A percentile compares a stretch with the other conserved stretches of the same genome.
phyloP scores from a whole-genome alignment of 2,797 vertebrate genomes.

The Chaetodon trifasciatus region DNA sequence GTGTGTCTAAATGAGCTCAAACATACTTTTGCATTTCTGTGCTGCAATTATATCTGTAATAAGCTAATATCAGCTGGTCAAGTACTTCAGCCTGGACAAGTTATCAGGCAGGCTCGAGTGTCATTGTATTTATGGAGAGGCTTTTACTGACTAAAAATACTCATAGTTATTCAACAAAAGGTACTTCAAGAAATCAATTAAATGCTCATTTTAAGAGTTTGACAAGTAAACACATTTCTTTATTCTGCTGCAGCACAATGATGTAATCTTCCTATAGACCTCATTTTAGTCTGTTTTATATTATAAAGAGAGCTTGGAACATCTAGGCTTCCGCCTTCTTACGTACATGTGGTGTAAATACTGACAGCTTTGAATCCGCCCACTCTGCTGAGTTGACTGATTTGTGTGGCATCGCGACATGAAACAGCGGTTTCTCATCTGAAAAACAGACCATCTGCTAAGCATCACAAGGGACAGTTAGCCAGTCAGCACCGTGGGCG shows the following conservation, averaged over 20 bases:
- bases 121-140: background rate
- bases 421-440: no score
- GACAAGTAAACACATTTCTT: slow-evolving; percentile 3
- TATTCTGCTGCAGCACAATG: slow-evolving; percentile 7
- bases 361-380: no score
- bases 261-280: background rate
- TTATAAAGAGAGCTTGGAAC: background rate
- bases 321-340: background rate
- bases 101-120: background rate
- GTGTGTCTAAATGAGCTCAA: no score
- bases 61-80: background rate
- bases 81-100: background rate
- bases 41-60: no score
- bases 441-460: no score
- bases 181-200: background rate
- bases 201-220: background rate
- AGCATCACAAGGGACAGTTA: no score
- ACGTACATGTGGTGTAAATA: no score
- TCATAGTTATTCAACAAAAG: background rate
- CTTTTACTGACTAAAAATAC: background rate
- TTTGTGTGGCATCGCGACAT: no score
- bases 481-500: no score
- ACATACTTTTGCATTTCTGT: no score
- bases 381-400: no score
- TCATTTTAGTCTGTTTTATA: background rate